A percentile compares a stretch with the other conserved stretches of the same genome.
Evolutionary conservation across 2,113 vertebrate genomes (phyloP).

Genomic region (Austrofundulus limnaeus): DNA sequence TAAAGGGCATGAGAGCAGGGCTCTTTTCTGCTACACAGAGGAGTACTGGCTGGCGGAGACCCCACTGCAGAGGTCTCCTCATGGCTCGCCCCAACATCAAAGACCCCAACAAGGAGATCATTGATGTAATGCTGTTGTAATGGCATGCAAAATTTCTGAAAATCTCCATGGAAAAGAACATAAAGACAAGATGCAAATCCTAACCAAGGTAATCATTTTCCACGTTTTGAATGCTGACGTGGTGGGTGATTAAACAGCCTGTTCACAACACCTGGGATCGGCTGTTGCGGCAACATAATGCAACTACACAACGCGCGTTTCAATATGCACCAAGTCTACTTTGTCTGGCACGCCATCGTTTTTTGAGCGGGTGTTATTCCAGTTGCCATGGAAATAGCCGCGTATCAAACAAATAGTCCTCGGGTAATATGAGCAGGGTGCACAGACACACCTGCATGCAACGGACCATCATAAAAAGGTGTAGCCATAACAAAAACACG

Average conservation of each 20-base stretch:
- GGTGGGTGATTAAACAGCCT: conserved; percentile 4
- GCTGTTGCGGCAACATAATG: conserved; percentile 7
- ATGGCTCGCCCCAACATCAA: conserved; percentile 51
- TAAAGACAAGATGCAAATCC: conserved; percentile 18
- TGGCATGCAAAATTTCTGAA: conserved; percentile 45
- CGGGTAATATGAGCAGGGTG: not conserved
- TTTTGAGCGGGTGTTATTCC: conserved; percentile 47
- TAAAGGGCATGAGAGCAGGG: conserved; percentile 44
- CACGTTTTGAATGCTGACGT: not conserved
- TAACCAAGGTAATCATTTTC: not conserved
- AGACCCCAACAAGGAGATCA: conserved; percentile 36
- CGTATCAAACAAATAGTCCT: conserved; percentile 45
- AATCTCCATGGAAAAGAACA: conserved; percentile 39
- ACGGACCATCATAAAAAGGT: conserved; percentile 42
- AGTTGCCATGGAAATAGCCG: conserved; percentile 59
- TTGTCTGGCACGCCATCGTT: conserved; percentile 42
- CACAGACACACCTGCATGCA: conserved; percentile 63
- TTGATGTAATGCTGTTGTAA: conserved; percentile 69
- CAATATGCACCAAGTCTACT: conserved; percentile 28
- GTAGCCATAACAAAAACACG: conserved; percentile 55
- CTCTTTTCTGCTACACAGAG: conserved; percentile 39
- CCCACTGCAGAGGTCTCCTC: conserved; percentile 54
- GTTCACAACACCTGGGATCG: conserved; percentile 17
- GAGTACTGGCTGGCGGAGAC: conserved; percentile 46
- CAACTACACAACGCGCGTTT: conserved; percentile 21